Base-by-base conservation (phyloP, 2,113 vertebrate species). In the Dicerorhinus sumatrensis region DNA sequence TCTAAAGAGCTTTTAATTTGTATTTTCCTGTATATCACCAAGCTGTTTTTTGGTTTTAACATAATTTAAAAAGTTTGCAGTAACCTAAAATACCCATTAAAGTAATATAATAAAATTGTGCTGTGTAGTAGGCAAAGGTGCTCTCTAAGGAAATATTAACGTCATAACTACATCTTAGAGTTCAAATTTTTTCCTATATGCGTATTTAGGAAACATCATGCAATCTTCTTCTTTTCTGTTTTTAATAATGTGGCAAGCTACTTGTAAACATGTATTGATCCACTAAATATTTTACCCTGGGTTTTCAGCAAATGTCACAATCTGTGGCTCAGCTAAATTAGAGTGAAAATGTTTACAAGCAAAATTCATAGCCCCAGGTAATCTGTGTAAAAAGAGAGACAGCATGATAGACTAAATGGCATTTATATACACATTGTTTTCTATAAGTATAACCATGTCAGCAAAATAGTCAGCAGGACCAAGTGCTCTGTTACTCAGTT, bases 281-380 rank as follows among this genome's bases (percentile, higher is more conserved):
- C 36, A n/a, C 17, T 88, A 96, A 92, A 39, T 88, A 73, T 73
- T 92, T 48, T 67, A 96, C 58, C 56, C 65, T 36, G 18, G 21
- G 36, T 31, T 96, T 88, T 88, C 23, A 58, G n/a, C 21, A 81
- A 81, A 81, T 65, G 48, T 48, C 56, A 82, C 48, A 48, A 76
- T 36, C 69, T 48, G 25, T 8, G 70, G 6, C 54, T 91, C 18
- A 86, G 56, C 11, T 79, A 85, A 62, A 91, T 95, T 70, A 85
- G 27, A 79, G 11, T 63, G 73, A 51, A 80, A 87, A 81, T 67
- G 36, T 75, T 92, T 75, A 51, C 65, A 75, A 75, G 36, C 48
- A 88, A 96, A 92, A 75, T 18, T 95, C 6, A 9, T 77, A 58
- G 36, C 33, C 1, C 39, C 51, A 56, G 69, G 18, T 25, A 69